A percentile compares a stretch with the other conserved stretches of the same genome.
Conservation (phyloP, 2,797 vertebrate genomes). For the Myotis findleyi region DNA sequence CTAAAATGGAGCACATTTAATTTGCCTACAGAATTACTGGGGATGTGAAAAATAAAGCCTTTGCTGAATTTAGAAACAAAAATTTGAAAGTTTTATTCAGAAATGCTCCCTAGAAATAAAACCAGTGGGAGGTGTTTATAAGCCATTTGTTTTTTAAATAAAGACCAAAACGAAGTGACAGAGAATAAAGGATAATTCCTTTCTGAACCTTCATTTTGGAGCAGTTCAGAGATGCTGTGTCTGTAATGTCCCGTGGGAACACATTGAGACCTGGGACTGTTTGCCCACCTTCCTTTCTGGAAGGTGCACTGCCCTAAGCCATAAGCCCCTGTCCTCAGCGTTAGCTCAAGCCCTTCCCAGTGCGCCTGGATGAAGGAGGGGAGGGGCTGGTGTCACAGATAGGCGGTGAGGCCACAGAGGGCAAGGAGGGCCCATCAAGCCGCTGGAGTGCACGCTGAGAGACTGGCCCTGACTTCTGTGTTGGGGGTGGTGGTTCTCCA, state of each 20-base stretch:
- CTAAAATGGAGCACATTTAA: background rate
- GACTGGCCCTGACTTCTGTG: background rate
- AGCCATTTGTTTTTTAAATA: conserved; percentile 5
- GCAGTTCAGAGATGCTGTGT: rapidly evolving
- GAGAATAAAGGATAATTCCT: background rate
- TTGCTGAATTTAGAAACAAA: conserved; percentile 42
- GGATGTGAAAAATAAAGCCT: conserved; percentile 7
- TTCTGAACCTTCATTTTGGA: background rate
- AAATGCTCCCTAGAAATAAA: conserved; percentile 45
- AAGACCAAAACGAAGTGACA: background rate
- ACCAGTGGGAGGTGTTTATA: background rate
- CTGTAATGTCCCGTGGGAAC: rapidly evolving
- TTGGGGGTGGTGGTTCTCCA: background rate
- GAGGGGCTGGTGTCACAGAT: background rate
- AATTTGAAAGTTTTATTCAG: conserved; percentile 5
- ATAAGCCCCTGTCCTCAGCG: rapidly evolving
- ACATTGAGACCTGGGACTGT: rapidly evolving
- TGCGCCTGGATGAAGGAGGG: rapidly evolving
- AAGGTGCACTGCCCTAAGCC: background rate
- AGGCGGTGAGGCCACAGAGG: too few species aligned
- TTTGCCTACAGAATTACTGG: background rate
- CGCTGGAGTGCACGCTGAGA: background rate
- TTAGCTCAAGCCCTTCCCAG: background rate
- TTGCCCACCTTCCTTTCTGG: background rate
- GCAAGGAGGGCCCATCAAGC: rapidly evolving